These are phyloP conservation scores for Pogonus chalceus DNA, from an alignment of 1,140 invertebrate genomes.

Conservation along the genomic window DNA sequence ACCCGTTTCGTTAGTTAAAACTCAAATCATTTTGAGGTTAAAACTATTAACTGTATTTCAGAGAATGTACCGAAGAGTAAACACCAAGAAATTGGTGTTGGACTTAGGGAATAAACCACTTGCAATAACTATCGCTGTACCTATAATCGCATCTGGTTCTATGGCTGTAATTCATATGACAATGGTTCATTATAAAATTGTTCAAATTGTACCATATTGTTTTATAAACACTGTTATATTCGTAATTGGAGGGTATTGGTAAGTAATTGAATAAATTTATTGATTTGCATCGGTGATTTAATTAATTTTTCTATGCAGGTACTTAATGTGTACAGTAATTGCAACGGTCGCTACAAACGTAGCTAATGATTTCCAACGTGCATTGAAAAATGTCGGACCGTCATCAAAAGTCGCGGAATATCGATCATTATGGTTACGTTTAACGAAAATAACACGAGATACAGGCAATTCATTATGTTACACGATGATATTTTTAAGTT, in stretches of 20 bases:
- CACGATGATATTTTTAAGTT: slow-evolving; percentile 48
- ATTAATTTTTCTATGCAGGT: slow-evolving; percentile 39
- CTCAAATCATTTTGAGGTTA: not conserved
- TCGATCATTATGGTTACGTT: slow-evolving; percentile 49
- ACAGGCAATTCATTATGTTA: slow-evolving; percentile 51
- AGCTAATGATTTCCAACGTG: slow-evolving; percentile 52
- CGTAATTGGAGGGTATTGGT: slow-evolving; percentile 37
- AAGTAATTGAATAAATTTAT: too few species aligned
- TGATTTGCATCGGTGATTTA: slow-evolving; percentile 51
- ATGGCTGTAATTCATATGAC: slow-evolving; percentile 53
- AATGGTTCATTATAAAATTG: slow-evolving; percentile 49
- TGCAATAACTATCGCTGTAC: slow-evolving; percentile 33
- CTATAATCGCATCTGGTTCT: slow-evolving; percentile 45
- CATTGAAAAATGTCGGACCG: slow-evolving; percentile 50
- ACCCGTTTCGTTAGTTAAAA: too few species aligned
- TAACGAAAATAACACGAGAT: slow-evolving; percentile 50
- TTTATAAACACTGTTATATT: slow-evolving; percentile 53
- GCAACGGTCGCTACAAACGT: slow-evolving; percentile 47
- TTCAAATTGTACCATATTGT: slow-evolving; percentile 47
- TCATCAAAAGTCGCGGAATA: slow-evolving; percentile 52
- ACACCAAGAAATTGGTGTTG: not conserved
- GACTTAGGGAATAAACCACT: slow-evolving; percentile 27
- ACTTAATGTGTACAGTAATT: slow-evolving; percentile 48
- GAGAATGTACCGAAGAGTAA: not conserved
- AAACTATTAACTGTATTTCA: too few species aligned